Base-by-base conservation (phyloP, 2,797 vertebrate species). In the Catamblyrhynchus diadema region DNA sequence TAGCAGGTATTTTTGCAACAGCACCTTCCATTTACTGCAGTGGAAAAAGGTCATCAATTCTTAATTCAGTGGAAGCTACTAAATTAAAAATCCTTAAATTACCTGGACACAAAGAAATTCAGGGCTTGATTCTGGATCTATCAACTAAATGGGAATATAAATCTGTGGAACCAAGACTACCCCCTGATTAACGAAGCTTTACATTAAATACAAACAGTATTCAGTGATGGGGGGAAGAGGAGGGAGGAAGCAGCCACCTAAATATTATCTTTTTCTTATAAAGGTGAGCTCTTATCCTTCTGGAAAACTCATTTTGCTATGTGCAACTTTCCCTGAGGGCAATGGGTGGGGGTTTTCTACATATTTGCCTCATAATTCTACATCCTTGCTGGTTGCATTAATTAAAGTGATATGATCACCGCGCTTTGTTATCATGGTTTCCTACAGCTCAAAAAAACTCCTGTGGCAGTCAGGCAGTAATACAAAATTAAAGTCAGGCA, bases 21-120 rank as follows among this genome's bases (percentile, higher is more conserved):
- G 33, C 35, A 62, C 7, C 42, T 84, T 70, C 32, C 37, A n/a
- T 70, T 70, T 80, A 71, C n/a, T 47, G 28, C 4, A 6, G 27
- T 47, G 57, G 83, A 66, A 86, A 79, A 91, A 88, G 37, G 0
- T 39, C 20, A 88, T 60, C 41, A 80, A 28, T 81, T 83, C 44
- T 81, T 78, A 83, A 78, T 67, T 74, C 61, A 56, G 61, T 78
- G 62, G 70, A 92, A 96, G 74, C 7, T 53, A 74, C 61, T 60
- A 67, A 78, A 92, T 35, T 71, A 89, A 92, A 86, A 85, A 50
- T 54, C 50, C 30, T 72, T 91, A 33, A 91, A 86, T 50, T 57
- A 83, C 32, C 44, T 79, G 18, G 39, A 81, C 80, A 16, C 65
- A 81, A 45, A 11, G 28, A 77, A 93, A 72, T 59, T 44, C 41